Evolutionary conservation across 2,888 invertebrate species (phyloP), one percentile per base, ranked within the genome.

Genomic region (Xestoiulus laeticollis): DNA sequence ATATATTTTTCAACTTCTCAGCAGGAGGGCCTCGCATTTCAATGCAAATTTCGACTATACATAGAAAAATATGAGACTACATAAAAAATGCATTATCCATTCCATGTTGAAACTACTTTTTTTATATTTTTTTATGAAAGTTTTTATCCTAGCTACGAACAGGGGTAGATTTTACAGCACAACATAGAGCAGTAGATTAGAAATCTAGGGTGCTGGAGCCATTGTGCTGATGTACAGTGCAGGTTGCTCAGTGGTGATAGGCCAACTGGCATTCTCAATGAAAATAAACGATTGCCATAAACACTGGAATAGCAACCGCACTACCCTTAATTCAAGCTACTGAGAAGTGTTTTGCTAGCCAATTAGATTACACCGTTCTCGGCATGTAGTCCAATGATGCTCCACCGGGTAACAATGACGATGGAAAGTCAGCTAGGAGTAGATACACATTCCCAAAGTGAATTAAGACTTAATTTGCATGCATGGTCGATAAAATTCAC

Each of bases 401-500:
- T 68, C 68, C 68, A 68, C 26, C 26, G 3, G 22, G 68, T 26
- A 68, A 68, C 68, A 68, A 26, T 26, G 68, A 26, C 26, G 8
- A 10, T 26, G 68, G 12, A 68, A 26, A 68, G 68, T n/a, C 53
- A n/a, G 19, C n/a, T 19, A 53, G 53, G 53, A 53, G 53, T 53
- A n/a, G n/a, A n/a, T n/a, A n/a, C n/a, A 26, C 68, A 68, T 68
- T 26, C 68, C n/a, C 68, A 68, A 68, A 68, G 68, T 68, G 68
- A 68, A 68, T 68, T 68, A 68, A 68, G 68, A 68, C 68, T 68
- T 68, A 68, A 68, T 68, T 68, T 68, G 68, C 68, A 68, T 68
- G 68, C 68, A 68, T 68, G 68, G 68, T 68, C 68, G 68, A 68
- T 68, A 68, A 68, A 68, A 68, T 68, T 68, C 68, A 68, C 26